A percentile compares a stretch with the other conserved stretches of the same genome.
Conservation (phyloP, 2,888 invertebrate genomes). For the Caenorhabditis sp. region DNA sequence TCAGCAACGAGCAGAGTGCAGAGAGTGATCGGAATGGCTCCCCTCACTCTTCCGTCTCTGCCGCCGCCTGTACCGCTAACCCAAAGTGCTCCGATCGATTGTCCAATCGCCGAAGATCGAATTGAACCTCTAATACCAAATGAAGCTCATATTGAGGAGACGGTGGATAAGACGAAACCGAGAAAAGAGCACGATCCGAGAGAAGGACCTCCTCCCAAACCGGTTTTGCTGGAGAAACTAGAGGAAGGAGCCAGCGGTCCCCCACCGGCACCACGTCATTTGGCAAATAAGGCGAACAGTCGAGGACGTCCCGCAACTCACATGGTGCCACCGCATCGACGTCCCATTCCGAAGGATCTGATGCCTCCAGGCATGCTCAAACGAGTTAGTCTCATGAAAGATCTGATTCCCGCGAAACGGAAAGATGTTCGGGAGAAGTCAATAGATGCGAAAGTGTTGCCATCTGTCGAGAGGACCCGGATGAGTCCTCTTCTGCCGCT, state of each 20-base stretch:
- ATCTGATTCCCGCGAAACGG: background rate
- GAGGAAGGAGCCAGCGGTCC: constrained; percentile 1
- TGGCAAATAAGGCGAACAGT: constrained; percentile 28
- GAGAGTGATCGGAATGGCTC: background rate
- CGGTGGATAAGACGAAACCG: background rate
- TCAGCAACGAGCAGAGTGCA: background rate
- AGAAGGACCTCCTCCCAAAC: background rate
- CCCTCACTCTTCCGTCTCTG: background rate
- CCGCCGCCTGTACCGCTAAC: background rate
- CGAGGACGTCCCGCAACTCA: constrained; percentile 34
- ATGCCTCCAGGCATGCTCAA: constrained; percentile 35
- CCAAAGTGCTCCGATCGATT: too few species aligned
- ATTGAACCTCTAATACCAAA: constrained; percentile 26
- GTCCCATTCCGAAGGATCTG: constrained; percentile 49
- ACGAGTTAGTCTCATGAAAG: background rate
- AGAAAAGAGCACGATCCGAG: background rate
- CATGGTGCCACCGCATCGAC: constrained; percentile 47
- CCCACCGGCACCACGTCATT: constrained; percentile 42
- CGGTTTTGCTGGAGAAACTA: background rate
- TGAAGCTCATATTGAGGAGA: constrained; percentile 19
- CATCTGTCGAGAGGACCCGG: too few species aligned
- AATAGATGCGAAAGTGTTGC: too few species aligned
- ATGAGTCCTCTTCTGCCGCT: too few species aligned
- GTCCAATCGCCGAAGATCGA: background rate
- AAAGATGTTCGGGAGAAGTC: background rate